Evolutionary conservation across 1,140 invertebrate genomes (phyloP).

Genomic region (Drosophila obscura): DNA sequence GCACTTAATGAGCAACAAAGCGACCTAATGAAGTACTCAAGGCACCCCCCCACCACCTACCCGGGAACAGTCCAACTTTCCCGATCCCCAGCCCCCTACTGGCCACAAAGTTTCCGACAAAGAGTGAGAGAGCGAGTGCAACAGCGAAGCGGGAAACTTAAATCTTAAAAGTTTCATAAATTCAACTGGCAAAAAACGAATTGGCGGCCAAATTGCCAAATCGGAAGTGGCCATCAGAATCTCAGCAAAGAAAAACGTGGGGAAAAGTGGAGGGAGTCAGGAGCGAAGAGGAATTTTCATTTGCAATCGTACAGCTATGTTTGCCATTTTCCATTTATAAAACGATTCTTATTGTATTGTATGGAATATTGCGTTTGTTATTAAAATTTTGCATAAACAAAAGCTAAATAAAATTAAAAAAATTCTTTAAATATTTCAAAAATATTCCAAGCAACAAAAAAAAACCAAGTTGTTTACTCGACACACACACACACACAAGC

Average conservation of each 20-base stretch:
- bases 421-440: too few species aligned
- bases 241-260: not conserved
- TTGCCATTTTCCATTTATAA: too few species aligned
- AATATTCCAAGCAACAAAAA: too few species aligned
- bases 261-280: not conserved
- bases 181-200: conserved; percentile 23
- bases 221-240: conserved; percentile 14
- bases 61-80: conserved; percentile 53
- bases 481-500: too few species aligned
- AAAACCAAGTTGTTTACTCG: too few species aligned
- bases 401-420: too few species aligned
- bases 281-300: conserved; percentile 1
- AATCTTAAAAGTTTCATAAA: conserved; percentile 53
- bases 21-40: conserved; percentile 79
- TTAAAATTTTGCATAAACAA: too few species aligned
- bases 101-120: conserved; percentile 30
- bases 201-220: conserved; percentile 27
- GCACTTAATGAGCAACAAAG: conserved; percentile 79
- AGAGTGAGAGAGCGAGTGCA: not conserved
- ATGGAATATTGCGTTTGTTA: too few species aligned
- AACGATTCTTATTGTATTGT: too few species aligned
- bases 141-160: conserved; percentile 20
- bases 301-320: not conserved
- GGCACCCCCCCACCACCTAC: conserved; percentile 24
- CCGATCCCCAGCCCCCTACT: conserved; percentile 14